Conservation (phyloP, 1,140 invertebrate genomes). For the Zaprionus lachaisei region DNA sequence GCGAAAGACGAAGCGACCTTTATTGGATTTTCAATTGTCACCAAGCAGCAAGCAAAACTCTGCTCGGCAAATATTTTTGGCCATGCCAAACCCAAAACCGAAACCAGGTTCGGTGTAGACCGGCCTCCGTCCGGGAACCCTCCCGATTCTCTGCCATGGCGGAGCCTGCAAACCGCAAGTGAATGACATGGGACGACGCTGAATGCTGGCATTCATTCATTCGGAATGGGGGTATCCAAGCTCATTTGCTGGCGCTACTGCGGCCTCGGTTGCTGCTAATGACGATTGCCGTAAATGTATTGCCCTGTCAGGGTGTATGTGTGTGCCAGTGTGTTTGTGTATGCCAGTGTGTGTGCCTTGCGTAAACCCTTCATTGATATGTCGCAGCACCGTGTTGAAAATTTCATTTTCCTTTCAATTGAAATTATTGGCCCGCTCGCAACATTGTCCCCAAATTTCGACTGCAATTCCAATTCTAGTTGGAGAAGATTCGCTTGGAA, state of each 20-base stretch:
- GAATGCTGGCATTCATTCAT: conserved; percentile 47
- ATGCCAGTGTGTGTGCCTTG: conserved; percentile 1
- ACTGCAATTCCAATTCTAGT: background rate
- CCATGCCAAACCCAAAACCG: conserved; percentile 42
- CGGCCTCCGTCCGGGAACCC: too few species aligned
- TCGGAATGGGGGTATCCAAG: conserved; percentile 33
- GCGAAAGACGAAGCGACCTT: conserved; percentile 45
- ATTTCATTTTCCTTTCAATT: conserved; percentile 72
- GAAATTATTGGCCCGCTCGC: conserved; percentile 63
- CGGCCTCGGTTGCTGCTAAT: conserved; percentile 72
- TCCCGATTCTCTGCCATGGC: background rate
- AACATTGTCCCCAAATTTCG: background rate
- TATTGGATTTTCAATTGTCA: conserved; percentile 83
- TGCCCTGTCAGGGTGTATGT: background rate
- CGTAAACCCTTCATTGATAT: conserved; percentile 68
- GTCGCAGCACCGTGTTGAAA: conserved; percentile 48
- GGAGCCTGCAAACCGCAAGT: conserved; percentile 60
- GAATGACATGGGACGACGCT: conserved; percentile 60
- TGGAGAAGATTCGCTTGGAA: conserved; percentile 43
- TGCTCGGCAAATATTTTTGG: conserved; percentile 66
- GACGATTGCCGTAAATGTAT: conserved; percentile 74
- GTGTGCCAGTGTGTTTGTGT: conserved; percentile 16
- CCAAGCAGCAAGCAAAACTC: conserved; percentile 46
- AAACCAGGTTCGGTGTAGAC: conserved; percentile 30
- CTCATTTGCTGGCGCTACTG: conserved; percentile 40